Evolutionary conservation across 92 coral and sea anemone species (phyloP).

Genomic region (Bergia sp.): DNA sequence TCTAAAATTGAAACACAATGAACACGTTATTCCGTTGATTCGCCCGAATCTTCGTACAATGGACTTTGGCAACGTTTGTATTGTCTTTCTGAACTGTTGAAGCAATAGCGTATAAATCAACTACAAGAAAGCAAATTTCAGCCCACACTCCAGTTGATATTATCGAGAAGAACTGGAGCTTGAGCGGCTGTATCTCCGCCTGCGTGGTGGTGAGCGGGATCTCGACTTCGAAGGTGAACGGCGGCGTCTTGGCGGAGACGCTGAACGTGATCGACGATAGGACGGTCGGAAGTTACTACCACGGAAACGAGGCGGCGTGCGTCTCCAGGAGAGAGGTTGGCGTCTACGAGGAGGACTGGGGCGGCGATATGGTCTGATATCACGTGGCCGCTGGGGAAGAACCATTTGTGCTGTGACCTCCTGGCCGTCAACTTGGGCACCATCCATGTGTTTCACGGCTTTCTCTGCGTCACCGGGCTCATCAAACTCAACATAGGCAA

Average conservation of each 20-base stretch:
- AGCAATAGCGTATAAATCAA: too few species aligned
- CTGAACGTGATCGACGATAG: conserved; percentile 86
- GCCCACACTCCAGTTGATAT: neutral
- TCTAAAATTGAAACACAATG: neutral
- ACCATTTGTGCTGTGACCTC: conserved; percentile 90
- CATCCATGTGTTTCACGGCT: conserved; percentile 98
- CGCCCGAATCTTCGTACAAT: neutral
- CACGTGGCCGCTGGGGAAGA: conserved; percentile 86
- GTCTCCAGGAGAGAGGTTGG: conserved; percentile 83
- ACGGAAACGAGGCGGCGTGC: conserved; percentile 94
- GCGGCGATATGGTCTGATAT: conserved; percentile 80
- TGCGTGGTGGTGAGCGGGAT: conserved; percentile 86
- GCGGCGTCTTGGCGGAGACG: conserved; percentile 78
- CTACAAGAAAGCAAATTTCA: too few species aligned
- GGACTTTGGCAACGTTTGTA: too few species aligned
- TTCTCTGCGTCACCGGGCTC: conserved; percentile 84
- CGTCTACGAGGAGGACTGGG: conserved; percentile 85
- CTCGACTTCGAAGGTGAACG: conserved; percentile 85
- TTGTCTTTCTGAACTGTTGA: neutral
- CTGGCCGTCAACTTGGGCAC: conserved; percentile 98
- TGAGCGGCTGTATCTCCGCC: conserved; percentile 87
- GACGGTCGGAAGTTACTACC: conserved; percentile 78
- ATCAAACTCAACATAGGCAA: conserved; percentile 93
- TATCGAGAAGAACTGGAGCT: conserved; percentile 80
- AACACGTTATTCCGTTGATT: neutral